A percentile compares a stretch with the other conserved stretches of the same genome.
Evolutionary conservation across 2,797 vertebrate species (phyloP).

Genomic region (Rhynchonycteris naso): DNA sequence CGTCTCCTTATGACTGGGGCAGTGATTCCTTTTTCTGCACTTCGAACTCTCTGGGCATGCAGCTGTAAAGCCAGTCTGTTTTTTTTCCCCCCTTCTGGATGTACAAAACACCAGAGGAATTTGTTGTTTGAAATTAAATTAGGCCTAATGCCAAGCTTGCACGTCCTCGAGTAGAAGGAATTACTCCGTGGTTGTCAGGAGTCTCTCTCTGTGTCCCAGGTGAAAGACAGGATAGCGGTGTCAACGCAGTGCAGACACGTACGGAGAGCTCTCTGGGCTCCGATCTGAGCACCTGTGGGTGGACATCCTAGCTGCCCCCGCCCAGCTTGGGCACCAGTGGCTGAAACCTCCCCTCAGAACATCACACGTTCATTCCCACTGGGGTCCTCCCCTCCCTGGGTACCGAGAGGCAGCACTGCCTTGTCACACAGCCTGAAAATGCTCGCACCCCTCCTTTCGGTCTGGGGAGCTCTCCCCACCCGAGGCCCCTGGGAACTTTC

Average conservation of each 20-base stretch:
- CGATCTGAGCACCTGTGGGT: not conserved
- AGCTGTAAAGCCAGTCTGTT: not conserved
- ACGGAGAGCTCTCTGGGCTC: not conserved
- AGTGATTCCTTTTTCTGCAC: not conserved
- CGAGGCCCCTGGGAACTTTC: not conserved
- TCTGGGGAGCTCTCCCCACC: not conserved
- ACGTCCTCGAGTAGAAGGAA: not conserved
- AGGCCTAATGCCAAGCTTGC: not conserved
- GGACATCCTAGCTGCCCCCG: not conserved
- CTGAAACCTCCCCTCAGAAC: not conserved
- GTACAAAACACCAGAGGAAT: not conserved
- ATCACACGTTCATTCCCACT: not conserved
- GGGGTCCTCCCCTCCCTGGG: not conserved
- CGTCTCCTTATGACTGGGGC: not conserved
- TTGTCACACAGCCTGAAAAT: not conserved
- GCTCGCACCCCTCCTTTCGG: not conserved
- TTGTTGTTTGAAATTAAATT: not conserved
- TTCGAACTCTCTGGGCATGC: not conserved
- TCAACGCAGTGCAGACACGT: not conserved
- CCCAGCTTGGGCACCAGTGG: not conserved
- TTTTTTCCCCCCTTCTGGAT: not conserved
- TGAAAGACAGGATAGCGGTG: not conserved
- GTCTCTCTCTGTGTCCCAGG: not conserved
- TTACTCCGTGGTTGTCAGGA: not conserved
- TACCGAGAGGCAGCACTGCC: not conserved